phyloP scores from a whole-genome alignment of 2,113 vertebrate species.

The Salvator merianae region DNA sequence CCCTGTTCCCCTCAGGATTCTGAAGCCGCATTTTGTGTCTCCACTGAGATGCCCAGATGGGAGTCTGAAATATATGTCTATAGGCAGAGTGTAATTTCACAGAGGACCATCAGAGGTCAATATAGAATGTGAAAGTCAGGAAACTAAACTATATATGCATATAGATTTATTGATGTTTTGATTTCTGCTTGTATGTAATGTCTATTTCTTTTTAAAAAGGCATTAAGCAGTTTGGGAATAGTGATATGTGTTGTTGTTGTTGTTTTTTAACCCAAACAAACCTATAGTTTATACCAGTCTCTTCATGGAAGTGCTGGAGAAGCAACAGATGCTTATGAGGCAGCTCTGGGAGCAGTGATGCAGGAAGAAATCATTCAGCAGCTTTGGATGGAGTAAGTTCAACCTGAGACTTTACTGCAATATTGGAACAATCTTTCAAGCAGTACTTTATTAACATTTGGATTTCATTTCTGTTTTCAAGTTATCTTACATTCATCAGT shows the following conservation, averaged over 20 bases:
- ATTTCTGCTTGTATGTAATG: neutral
- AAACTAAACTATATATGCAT: too few species aligned
- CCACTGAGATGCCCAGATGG: too few species aligned
- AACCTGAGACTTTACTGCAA: constrained; percentile 36
- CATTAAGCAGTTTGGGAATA: neutral
- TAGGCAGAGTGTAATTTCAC: too few species aligned
- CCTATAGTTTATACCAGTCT: constrained; percentile 88
- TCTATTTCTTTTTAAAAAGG: neutral
- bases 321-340: constrained; percentile 89
- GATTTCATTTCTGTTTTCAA: constrained; percentile 58
- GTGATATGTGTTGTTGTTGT: constrained; percentile 28
- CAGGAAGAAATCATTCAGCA: constrained; percentile 85
- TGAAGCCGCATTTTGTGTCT: too few species aligned
- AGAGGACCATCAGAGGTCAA: too few species aligned
- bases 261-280: neutral
- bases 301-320: constrained; percentile 78
- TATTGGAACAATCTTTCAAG: constrained; percentile 37
- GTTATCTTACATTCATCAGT: constrained; percentile 90
- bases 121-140: too few species aligned
- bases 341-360: constrained; percentile 85
- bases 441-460: constrained; percentile 21
- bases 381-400: constrained; percentile 96
- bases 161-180: neutral
- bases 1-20: too few species aligned
- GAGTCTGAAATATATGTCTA: too few species aligned